Conservation (phyloP, 1,140 invertebrate genomes). For the Bombus balteatus region DNA sequence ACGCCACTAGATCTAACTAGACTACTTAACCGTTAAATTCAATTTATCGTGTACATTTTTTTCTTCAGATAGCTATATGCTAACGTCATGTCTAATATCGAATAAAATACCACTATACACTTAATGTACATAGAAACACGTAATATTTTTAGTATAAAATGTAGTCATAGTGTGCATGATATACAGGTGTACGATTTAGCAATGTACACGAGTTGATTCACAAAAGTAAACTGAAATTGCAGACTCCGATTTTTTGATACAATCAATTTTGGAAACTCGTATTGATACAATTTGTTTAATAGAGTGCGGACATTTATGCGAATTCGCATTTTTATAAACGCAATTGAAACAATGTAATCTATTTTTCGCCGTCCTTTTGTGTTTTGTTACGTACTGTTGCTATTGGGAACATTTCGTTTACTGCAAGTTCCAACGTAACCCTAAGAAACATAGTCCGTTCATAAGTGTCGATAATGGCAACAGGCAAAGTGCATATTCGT, state of each 20-base stretch:
- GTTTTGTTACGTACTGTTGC: too few species aligned
- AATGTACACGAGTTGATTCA: neutral
- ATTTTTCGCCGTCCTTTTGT: accelerated
- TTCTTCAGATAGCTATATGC: neutral
- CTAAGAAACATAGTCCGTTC: too few species aligned
- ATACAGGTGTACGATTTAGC: neutral
- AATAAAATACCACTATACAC: neutral
- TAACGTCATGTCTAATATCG: neutral
- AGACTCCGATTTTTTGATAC: neutral
- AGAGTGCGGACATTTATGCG: too few species aligned
- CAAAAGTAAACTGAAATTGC: neutral
- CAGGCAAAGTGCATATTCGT: too few species aligned
- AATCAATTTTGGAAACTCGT: too few species aligned
- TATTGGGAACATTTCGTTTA: too few species aligned
- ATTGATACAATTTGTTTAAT: too few species aligned
- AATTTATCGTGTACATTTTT: neutral
- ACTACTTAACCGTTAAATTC: neutral
- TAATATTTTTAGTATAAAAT: conserved; percentile 7
- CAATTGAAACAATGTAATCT: too few species aligned
- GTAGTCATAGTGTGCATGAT: neutral
- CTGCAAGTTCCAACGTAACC: too few species aligned
- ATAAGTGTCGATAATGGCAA: too few species aligned
- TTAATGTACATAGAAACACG: neutral
- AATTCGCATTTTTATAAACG: too few species aligned
- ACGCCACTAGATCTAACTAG: neutral